Evolutionary conservation across 2,113 vertebrate species (phyloP).

Genomic region (Tetrax tetrax): DNA sequence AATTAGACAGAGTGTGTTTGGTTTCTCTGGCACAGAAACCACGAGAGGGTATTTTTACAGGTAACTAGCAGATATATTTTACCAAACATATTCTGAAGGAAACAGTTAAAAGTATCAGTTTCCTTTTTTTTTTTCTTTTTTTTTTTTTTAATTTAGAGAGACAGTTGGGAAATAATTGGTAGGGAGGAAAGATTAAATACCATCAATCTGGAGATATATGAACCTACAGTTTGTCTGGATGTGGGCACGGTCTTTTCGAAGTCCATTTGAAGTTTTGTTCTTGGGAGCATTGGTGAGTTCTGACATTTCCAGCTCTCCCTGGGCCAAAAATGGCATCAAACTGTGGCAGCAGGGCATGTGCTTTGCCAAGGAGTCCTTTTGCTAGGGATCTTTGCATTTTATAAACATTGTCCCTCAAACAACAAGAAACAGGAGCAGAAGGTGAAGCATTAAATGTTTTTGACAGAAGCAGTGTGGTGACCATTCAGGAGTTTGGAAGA

Average conservation of each 20-base stretch:
- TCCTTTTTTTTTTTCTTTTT: neutral
- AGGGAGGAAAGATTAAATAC: neutral
- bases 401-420: neutral
- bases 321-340: neutral
- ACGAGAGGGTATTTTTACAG: neutral
- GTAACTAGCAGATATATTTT: neutral
- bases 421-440: neutral
- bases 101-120: neutral
- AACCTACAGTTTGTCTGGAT: neutral
- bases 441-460: neutral
- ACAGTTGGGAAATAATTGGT: neutral
- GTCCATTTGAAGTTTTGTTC: neutral
- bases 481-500: neutral
- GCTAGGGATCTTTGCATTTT: neutral
- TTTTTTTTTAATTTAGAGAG: neutral
- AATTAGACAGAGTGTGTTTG: neutral
- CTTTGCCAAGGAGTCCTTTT: neutral
- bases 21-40: neutral
- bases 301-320: neutral
- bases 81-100: neutral
- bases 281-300: neutral
- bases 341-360: neutral
- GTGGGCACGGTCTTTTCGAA: neutral
- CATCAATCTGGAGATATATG: neutral
- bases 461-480: neutral